These are phyloP conservation scores for Patagioenas fasciata DNA, from an alignment of 2,113 vertebrate species.

Conservation along the genomic window DNA sequence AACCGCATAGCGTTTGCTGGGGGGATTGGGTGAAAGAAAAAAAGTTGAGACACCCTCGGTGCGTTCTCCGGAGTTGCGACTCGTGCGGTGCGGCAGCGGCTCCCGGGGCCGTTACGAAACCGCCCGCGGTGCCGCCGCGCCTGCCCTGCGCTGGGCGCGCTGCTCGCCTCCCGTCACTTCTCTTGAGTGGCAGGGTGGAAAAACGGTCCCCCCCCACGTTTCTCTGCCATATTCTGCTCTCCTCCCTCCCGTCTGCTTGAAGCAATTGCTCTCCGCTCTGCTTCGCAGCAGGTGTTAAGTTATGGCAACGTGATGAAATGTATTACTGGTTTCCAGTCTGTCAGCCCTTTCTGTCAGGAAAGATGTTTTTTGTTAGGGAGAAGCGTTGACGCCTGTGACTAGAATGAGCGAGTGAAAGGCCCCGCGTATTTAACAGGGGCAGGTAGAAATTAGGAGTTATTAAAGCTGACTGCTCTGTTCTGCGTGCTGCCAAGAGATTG, in stretches of 20 bases:
- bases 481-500: accelerated
- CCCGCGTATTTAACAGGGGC: accelerated
- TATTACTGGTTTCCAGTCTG: background rate
- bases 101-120: background rate
- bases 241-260: background rate
- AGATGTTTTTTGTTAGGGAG: background rate
- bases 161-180: background rate
- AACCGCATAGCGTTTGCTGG: background rate
- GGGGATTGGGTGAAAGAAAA: background rate
- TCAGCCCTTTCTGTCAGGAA: background rate
- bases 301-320: background rate
- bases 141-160: background rate
- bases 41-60: background rate
- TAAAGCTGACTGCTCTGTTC: background rate
- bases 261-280: background rate
- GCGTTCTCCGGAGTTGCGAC: background rate
- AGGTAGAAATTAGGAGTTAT: background rate
- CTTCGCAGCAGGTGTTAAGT: conserved; percentile 15
- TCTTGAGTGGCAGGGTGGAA: background rate
- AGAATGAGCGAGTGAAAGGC: background rate
- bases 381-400: background rate
- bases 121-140: background rate
- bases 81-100: background rate
- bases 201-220: background rate
- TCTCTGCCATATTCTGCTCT: background rate